Base-by-base conservation (phyloP, 2,113 vertebrate genomes). In the Aramus guarauna region DNA sequence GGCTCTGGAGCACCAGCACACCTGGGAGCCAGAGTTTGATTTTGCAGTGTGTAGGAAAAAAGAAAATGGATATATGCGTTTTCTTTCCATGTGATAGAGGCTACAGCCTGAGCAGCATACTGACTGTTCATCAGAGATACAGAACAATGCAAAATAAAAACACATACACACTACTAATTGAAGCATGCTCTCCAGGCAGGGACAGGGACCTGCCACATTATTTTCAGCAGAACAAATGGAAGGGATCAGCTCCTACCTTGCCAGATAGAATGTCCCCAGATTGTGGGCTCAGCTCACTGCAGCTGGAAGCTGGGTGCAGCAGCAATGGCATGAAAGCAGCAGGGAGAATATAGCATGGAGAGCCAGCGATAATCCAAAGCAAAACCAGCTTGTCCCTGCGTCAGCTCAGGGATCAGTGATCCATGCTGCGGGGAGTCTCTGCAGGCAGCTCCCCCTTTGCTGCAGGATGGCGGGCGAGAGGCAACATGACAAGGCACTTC, bases 241-340 rank as follows among this genome's bases (percentile, higher is more conserved):
- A 60, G 60, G 26, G 32, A 72, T 53, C 72, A 32, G 36, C 56
- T 94, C 96, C 86, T 97, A 97, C 97, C 96, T 97, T 86, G 68
- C 13, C 60, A 84, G 67, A 43, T 3, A 69, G 11, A 63, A 23
- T 29, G 64, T 67, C 59, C 56, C 20, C 79, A 34, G 85, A 53
- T 11, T 0, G 3, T 2, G n/a, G 88, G 72, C 79, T 92, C 50
- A 13, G 75, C 55, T 93, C 59, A 18, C 41, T 10, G 52, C 89
- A 91, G 89, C 86, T 82, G 73, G 52, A 82, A 78, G 80, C 27
- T 3, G 5, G 27, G 52, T 3, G 45, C 43, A 29, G 60, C 77
- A 50, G 80, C 73, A 67, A 34, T 1, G 15, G 60, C 53, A 37
- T 6, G 52, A 68, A 56, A 94, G 79, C 41, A 37, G 59, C 75